A percentile compares a stretch with the other conserved stretches of the same genome.
phyloP scores from a whole-genome alignment of 2,888 invertebrate species.

The Athrips mouffetella region DNA sequence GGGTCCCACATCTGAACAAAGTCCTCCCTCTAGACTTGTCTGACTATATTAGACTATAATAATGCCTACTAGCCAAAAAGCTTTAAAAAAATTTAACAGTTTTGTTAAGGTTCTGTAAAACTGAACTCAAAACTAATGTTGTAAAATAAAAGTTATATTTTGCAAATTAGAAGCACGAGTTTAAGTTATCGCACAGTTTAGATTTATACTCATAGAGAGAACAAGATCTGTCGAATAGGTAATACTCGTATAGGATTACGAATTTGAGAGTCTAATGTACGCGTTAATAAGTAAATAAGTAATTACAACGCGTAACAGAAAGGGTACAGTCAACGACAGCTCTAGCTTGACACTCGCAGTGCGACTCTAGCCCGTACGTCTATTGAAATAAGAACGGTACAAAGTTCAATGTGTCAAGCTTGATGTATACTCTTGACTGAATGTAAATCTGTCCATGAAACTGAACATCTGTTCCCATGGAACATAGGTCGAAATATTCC shows the following conservation, averaged over 20 bases:
- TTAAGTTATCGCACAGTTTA: slow-evolving; percentile 3
- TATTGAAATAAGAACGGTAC: too few species aligned
- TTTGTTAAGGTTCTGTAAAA: slow-evolving; percentile 10
- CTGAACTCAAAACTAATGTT: background rate
- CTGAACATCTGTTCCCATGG: too few species aligned
- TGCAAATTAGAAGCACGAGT: background rate
- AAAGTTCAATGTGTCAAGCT: too few species aligned
- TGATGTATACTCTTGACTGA: too few species aligned
- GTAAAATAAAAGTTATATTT: background rate
- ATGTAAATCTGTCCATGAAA: too few species aligned
- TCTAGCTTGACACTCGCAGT: too few species aligned
- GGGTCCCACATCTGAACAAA: too few species aligned
- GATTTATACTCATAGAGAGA: background rate
- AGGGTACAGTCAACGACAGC: too few species aligned
- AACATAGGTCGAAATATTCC: too few species aligned
- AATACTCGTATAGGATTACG: background rate
- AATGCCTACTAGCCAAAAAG: slow-evolving; percentile 15
- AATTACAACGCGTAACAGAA: too few species aligned
- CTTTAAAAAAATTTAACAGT: slow-evolving; percentile 10
- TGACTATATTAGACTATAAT: background rate
- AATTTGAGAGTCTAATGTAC: slow-evolving; percentile 1
- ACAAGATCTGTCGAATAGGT: background rate
- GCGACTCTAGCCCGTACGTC: too few species aligned
- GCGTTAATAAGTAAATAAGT: background rate
- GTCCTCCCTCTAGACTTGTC: background rate